Evolutionary conservation across 2,797 vertebrate genomes (phyloP).

Genomic region (Apogon hyalosoma): DNA sequence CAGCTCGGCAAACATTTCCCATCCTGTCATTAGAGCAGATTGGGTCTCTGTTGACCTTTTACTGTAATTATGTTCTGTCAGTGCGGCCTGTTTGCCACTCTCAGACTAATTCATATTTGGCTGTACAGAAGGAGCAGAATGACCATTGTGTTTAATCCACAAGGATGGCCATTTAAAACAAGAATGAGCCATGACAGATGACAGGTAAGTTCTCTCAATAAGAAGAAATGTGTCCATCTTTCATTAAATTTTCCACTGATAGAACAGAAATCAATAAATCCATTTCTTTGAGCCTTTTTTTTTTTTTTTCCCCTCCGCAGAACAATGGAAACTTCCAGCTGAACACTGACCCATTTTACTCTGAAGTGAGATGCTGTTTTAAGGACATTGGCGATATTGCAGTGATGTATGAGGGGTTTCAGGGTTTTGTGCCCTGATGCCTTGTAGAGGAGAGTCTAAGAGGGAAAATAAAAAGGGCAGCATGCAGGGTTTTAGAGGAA

Average conservation of each 20-base stretch:
- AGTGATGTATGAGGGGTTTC: constrained; percentile 44
- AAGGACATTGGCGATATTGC: constrained; percentile 10
- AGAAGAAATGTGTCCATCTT: background rate
- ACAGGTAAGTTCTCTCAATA: background rate
- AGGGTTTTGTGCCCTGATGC: constrained; percentile 11
- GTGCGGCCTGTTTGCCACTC: constrained; percentile 42
- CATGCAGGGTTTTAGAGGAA: constrained; percentile 10
- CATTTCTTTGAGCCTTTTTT: constrained; percentile 19
- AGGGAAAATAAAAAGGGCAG: constrained; percentile 8
- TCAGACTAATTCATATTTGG: constrained; percentile 40
- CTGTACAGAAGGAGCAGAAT: background rate
- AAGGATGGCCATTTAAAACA: constrained; percentile 30
- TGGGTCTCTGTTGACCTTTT: constrained; percentile 66
- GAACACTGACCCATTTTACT: constrained; percentile 43
- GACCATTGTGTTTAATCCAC: constrained; percentile 12
- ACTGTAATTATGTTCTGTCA: constrained; percentile 66
- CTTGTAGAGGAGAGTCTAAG: constrained; percentile 29
- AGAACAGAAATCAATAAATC: background rate
- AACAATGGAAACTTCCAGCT: constrained; percentile 41
- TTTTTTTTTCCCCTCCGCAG: too few relatives aligned
- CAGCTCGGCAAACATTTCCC: constrained; percentile 31
- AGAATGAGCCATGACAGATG: constrained; percentile 4
- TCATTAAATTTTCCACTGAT: constrained; percentile 1
- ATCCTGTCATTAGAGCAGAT: constrained; percentile 55
- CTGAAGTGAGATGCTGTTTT: constrained; percentile 20